phyloP scores from a whole-genome alignment of 2,113 vertebrate species.

The Porphyrio hochstetteri region DNA sequence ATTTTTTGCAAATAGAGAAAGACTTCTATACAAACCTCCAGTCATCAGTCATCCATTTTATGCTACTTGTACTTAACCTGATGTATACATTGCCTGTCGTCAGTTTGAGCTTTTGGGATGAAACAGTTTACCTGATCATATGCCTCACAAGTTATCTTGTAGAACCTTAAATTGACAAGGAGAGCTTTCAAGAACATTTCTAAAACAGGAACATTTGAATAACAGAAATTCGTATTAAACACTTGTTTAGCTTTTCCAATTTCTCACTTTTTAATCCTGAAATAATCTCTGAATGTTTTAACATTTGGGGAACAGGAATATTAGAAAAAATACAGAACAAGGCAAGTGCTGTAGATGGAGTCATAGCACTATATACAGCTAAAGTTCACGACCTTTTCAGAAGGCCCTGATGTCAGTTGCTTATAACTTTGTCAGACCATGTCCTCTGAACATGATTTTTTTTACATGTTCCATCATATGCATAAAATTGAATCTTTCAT shows the following conservation, averaged over 20 bases:
- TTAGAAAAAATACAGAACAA: background rate
- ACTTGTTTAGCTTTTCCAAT: background rate
- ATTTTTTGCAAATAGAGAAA: background rate
- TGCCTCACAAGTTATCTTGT: background rate
- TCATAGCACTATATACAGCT: background rate
- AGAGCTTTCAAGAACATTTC: background rate
- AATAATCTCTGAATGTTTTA: background rate
- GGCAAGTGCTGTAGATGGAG: background rate
- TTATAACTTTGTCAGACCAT: background rate
- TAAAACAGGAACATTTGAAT: background rate
- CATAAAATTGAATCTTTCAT: background rate
- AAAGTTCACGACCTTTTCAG: background rate
- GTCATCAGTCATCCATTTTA: background rate
- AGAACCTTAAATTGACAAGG: background rate
- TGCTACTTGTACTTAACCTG: background rate
- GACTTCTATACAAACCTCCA: background rate
- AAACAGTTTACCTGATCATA: background rate
- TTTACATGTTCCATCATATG: background rate
- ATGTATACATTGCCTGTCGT: background rate
- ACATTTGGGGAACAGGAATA: background rate
- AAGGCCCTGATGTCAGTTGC: background rate
- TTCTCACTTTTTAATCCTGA: background rate
- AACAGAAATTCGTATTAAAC: background rate
- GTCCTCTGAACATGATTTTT: background rate
- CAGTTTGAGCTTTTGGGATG: background rate